Evolutionary conservation across 2,113 vertebrate species (phyloP).

Genomic region (Ciconia boyciana): DNA sequence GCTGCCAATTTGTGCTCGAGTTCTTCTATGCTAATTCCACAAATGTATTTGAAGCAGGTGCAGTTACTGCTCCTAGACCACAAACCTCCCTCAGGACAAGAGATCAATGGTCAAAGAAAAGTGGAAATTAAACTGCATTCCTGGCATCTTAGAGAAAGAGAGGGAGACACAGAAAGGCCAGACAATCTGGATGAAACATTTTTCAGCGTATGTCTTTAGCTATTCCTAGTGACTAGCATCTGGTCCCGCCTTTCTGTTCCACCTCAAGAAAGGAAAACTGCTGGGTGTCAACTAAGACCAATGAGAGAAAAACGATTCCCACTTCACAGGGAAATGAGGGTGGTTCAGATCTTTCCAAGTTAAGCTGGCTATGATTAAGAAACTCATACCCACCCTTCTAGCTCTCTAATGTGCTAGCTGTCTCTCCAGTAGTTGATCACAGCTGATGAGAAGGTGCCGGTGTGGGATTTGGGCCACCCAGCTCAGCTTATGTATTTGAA

Average conservation of each 20-base stretch:
- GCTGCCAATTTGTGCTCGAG: background rate
- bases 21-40: background rate
- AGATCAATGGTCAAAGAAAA: background rate
- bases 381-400: background rate
- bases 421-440: background rate
- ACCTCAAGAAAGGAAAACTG: background rate
- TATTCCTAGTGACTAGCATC: background rate
- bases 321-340: no score
- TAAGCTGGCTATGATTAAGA: background rate
- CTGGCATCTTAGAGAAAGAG: background rate
- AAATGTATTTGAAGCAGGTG: background rate
- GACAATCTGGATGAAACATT: background rate
- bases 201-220: background rate
- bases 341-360: background rate
- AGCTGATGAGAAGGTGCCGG: background rate
- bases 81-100: background rate
- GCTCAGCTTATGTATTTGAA: background rate
- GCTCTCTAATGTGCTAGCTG: accelerated
- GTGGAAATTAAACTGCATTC: background rate
- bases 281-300: background rate
- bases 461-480: no score
- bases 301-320: accelerated
- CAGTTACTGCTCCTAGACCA: background rate
- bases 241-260: background rate
- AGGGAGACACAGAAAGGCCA: background rate